A percentile compares a stretch with the other conserved stretches of the same genome.
Conservation (phyloP, 1,140 invertebrate species). For the Steinernema khuongi region DNA sequence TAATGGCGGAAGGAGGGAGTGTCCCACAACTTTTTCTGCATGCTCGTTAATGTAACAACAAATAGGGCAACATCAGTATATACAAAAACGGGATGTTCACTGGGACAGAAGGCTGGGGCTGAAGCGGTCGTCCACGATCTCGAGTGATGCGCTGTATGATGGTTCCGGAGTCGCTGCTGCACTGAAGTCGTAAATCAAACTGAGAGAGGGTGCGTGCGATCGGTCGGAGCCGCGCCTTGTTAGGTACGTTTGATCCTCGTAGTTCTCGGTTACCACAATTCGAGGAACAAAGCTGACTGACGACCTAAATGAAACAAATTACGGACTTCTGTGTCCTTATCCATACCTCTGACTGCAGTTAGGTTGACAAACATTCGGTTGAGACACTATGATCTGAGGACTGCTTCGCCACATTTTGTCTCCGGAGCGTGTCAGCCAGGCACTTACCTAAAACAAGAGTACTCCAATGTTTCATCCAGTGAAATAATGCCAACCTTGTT, state of each 20-base stretch:
- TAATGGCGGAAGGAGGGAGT: too few species aligned
- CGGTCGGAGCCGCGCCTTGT: neutral
- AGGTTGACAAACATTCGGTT: neutral
- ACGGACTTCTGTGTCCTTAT: neutral
- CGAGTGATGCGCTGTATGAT: neutral
- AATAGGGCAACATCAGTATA: neutral
- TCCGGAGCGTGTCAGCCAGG: neutral
- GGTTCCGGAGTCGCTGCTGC: neutral
- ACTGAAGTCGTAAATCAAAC: neutral
- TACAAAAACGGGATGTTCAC: neutral
- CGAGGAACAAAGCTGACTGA: neutral
- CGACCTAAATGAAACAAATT: too few species aligned
- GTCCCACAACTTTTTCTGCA: too few species aligned
- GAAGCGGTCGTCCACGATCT: neutral
- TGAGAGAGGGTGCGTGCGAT: neutral
- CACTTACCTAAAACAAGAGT: neutral
- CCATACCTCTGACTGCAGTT: neutral
- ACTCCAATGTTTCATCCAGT: neutral
- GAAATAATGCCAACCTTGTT: neutral
- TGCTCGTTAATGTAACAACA: too few species aligned
- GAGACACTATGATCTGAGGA: neutral
- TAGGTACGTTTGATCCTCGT: neutral
- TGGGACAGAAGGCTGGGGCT: neutral
- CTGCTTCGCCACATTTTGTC: constrained; percentile 8
- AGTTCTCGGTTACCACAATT: neutral